These are phyloP conservation scores for Conus canariensis DNA, from an alignment of 2,888 invertebrate genomes.

Conservation along the genomic window DNA sequence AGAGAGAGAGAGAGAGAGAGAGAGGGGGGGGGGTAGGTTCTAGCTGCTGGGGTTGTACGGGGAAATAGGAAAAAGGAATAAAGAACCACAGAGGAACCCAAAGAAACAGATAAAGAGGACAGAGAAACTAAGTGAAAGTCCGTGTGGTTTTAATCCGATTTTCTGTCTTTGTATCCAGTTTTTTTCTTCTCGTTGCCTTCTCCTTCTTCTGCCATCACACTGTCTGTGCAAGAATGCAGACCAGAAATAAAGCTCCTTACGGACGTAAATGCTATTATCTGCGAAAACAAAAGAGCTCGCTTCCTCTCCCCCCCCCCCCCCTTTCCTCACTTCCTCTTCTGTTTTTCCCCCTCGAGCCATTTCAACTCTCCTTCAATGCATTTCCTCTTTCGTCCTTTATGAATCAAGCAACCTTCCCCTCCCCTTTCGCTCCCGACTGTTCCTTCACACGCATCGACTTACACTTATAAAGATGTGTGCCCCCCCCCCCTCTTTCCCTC, in stretches of 20 bases:
- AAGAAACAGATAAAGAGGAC: not conserved
- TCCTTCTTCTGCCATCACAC: not conserved
- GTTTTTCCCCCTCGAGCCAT: not conserved
- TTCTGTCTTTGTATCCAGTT: not conserved
- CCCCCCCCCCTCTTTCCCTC: too few species aligned
- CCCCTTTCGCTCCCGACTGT: too few species aligned
- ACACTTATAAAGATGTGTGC: too few species aligned
- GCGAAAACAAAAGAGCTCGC: too few species aligned
- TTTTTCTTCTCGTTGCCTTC: not conserved
- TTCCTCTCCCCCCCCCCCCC: not conserved
- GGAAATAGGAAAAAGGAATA: too few species aligned
- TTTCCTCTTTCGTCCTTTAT: not conserved
- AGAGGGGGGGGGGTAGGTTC: not conserved
- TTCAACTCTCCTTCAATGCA: not conserved
- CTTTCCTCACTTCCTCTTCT: not conserved
- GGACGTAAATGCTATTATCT: too few species aligned
- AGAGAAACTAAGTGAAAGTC: not conserved
- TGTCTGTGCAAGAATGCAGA: too few species aligned
- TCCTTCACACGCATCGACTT: too few species aligned
- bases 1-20: not conserved
- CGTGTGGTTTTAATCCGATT: not conserved
- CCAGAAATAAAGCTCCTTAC: too few species aligned
- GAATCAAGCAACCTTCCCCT: too few species aligned
- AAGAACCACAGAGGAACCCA: not conserved
- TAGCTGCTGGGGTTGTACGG: too few species aligned